phyloP scores from a whole-genome alignment of 2,113 vertebrate species.

The Eulemur macaco region DNA sequence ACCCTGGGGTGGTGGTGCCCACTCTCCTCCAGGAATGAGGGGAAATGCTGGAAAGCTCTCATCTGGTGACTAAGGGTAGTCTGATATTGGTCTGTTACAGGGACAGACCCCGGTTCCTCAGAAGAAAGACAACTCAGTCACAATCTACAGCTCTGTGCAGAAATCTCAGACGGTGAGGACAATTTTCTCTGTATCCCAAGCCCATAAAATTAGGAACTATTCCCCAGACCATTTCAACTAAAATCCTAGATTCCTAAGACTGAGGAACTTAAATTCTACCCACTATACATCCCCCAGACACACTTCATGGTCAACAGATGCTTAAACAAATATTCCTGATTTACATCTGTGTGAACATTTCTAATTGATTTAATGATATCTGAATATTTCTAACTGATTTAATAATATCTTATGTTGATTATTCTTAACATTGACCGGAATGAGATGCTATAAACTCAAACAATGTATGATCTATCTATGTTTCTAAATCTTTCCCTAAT shows the following conservation, averaged over 20 bases:
- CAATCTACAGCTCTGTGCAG: slow-evolving; percentile 1
- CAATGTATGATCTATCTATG: neutral
- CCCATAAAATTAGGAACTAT: neutral
- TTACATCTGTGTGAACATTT: neutral
- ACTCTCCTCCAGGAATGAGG: neutral
- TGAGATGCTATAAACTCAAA: neutral
- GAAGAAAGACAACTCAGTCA: neutral
- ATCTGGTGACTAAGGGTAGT: neutral
- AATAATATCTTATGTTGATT: neutral
- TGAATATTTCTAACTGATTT: neutral
- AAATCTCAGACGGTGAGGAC: neutral
- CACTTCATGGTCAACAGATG: neutral
- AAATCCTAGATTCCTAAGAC: neutral
- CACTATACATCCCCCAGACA: neutral
- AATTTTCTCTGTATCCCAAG: neutral
- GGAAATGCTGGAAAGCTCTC: neutral
- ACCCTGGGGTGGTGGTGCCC: neutral
- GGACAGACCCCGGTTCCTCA: neutral
- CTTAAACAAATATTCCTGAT: neutral
- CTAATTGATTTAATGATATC: neutral
- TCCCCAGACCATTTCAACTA: neutral
- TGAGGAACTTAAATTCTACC: neutral
- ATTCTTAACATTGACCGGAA: neutral
- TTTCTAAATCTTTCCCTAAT: neutral
- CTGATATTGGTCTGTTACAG: slow-evolving; percentile 4